Percentiles rank a stretch among this genome's conserved stretches.
Conservation (phyloP, 2,797 vertebrate species). For the Pipistrellus pygmaeus region DNA sequence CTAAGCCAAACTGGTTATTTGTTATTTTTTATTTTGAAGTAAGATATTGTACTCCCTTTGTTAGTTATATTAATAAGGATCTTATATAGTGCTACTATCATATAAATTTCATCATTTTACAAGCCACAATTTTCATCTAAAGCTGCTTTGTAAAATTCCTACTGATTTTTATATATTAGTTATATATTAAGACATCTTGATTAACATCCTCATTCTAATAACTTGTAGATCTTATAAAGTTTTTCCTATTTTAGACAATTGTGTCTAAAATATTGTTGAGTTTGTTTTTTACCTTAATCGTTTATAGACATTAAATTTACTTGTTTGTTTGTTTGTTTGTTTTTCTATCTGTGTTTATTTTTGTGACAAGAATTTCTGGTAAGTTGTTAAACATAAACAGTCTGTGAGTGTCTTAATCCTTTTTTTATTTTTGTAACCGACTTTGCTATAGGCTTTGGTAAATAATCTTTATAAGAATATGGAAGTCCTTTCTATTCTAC, state of each 20-base stretch:
- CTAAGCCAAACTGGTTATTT: too few species aligned
- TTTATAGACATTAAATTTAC: not conserved
- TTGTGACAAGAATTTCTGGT: not conserved
- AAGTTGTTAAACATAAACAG: not conserved
- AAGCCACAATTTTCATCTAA: not conserved
- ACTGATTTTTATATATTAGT: not conserved
- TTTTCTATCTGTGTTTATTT: not conserved
- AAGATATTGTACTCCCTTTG: not conserved
- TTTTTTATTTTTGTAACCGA: not conserved
- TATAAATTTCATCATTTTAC: not conserved
- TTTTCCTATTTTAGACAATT: constrained; percentile 32
- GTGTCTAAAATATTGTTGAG: not conserved
- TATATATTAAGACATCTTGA: not conserved
- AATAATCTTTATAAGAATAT: not conserved
- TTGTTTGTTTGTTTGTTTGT: not conserved
- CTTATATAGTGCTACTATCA: not conserved
- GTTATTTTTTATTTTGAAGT: not conserved
- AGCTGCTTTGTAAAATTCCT: not conserved
- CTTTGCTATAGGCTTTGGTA: not conserved
- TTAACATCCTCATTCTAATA: constrained; percentile 13
- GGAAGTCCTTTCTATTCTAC: not conserved
- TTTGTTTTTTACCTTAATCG: not conserved
- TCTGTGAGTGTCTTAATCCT: not conserved
- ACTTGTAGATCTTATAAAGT: not conserved
- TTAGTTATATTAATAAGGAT: not conserved